These are phyloP conservation scores for Dicyrtoma fusca DNA, from an alignment of 2,888 invertebrate genomes.

Conservation along the genomic window DNA sequence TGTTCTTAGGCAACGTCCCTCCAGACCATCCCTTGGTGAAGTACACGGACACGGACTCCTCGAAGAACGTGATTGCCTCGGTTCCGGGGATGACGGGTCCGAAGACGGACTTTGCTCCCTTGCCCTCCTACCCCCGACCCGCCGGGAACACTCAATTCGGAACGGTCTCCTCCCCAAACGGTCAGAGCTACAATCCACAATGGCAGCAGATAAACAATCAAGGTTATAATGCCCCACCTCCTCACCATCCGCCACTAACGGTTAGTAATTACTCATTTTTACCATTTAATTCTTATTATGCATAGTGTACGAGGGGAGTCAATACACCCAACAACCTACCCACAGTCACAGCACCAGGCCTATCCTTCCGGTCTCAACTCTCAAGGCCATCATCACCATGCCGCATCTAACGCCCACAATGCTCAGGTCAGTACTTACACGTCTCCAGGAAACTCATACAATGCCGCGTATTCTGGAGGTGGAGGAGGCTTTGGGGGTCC, in stretches of 20 bases:
- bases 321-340: slow-evolving; percentile 32
- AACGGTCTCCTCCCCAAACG: slow-evolving; percentile 33
- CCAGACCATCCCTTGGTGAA: slow-evolving; percentile 56
- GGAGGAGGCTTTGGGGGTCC: slow-evolving; percentile 38
- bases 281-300: slow-evolving; percentile 35
- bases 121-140: slow-evolving; percentile 16
- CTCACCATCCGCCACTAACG: slow-evolving; percentile 35
- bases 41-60: slow-evolving; percentile 48
- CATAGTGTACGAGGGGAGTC: slow-evolving; percentile 36
- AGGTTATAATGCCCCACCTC: slow-evolving; percentile 37
- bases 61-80: slow-evolving; percentile 48
- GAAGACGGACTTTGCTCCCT: slow-evolving; percentile 11
- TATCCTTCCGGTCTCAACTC: slow-evolving; percentile 53
- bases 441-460: slow-evolving; percentile 53
- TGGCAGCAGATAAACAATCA: slow-evolving; percentile 39
- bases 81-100: slow-evolving; percentile 46
- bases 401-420: slow-evolving; percentile 50
- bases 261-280: slow-evolving; percentile 30
- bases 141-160: not conserved
- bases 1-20: slow-evolving; percentile 55
- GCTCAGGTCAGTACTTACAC: slow-evolving; percentile 49
- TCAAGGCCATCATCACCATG: slow-evolving; percentile 54
- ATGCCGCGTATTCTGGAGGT: slow-evolving; percentile 45
- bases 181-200: slow-evolving; percentile 17
- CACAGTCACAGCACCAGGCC: slow-evolving; percentile 44